Evolutionary conservation across 2,113 vertebrate genomes (phyloP).

Genomic region (Sciurus niger): DNA sequence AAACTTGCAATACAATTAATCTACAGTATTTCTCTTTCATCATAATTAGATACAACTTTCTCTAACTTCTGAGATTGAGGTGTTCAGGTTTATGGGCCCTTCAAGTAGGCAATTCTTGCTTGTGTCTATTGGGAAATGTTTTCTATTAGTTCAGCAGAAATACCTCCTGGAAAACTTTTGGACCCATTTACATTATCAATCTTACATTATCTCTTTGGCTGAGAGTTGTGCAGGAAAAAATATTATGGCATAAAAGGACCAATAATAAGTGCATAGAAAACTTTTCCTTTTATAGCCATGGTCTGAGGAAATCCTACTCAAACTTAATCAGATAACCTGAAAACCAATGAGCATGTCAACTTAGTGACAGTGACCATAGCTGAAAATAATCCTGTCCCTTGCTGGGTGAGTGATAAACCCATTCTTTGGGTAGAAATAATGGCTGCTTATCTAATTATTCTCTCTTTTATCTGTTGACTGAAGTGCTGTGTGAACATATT

Average conservation of each 20-base stretch:
- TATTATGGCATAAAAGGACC: background rate
- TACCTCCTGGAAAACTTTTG: background rate
- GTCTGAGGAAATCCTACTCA: background rate
- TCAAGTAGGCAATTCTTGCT: background rate
- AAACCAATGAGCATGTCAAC: background rate
- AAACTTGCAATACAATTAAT: background rate
- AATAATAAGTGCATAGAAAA: constrained; percentile 21
- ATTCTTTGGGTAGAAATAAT: background rate
- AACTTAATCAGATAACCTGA: background rate
- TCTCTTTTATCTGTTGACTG: background rate
- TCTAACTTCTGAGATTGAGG: background rate
- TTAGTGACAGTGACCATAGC: background rate
- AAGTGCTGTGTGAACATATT: background rate
- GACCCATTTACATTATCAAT: background rate
- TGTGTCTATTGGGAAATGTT: background rate
- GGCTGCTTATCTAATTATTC: background rate
- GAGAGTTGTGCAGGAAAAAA: background rate
- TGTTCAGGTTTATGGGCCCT: background rate
- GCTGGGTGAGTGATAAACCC: background rate
- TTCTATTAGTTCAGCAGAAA: constrained; percentile 19
- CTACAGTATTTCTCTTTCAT: background rate
- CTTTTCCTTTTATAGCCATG: background rate
- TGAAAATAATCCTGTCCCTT: background rate
- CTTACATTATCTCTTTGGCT: background rate
- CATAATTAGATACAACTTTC: background rate